phyloP scores from a whole-genome alignment of 2,113 vertebrate species.

The Cyphomyrus discorhynchus region DNA sequence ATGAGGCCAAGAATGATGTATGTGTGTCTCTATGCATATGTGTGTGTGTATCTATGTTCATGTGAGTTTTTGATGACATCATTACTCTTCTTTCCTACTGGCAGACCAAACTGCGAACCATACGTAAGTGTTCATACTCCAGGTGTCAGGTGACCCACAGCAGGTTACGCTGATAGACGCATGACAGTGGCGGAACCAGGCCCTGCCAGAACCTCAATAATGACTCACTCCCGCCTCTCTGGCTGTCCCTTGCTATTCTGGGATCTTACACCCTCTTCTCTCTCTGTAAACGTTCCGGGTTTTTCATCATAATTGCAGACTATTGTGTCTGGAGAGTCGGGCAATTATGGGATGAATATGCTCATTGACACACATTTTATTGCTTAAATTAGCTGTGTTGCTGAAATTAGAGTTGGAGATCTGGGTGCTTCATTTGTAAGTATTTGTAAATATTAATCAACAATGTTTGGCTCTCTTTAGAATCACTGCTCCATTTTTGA shows the following conservation, averaged over 20 bases:
- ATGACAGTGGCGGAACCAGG: not conserved
- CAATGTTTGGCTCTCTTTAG: not conserved
- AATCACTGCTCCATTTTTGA: not conserved
- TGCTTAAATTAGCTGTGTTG: not conserved
- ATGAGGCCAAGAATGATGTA: not conserved
- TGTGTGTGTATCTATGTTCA: not conserved
- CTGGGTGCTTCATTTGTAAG: not conserved
- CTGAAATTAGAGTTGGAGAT: not conserved
- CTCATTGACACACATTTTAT: constrained; percentile 1
- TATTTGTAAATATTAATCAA: not conserved
- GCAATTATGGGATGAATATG: not conserved
- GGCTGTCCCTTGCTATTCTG: not conserved
- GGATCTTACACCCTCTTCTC: not conserved
- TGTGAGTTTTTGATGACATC: not conserved
- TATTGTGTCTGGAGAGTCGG: constrained; percentile 11
- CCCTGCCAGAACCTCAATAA: not conserved
- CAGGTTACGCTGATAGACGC: not conserved
- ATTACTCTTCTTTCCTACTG: not conserved
- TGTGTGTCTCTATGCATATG: not conserved
- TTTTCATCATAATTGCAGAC: not conserved
- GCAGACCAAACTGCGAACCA: not conserved
- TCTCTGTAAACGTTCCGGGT: not conserved
- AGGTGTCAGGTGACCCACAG: not conserved
- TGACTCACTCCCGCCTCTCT: not conserved
- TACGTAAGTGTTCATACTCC: not conserved